phyloP scores from a whole-genome alignment of 2,797 vertebrate species.

The Odontamblyopus lacepedii region DNA sequence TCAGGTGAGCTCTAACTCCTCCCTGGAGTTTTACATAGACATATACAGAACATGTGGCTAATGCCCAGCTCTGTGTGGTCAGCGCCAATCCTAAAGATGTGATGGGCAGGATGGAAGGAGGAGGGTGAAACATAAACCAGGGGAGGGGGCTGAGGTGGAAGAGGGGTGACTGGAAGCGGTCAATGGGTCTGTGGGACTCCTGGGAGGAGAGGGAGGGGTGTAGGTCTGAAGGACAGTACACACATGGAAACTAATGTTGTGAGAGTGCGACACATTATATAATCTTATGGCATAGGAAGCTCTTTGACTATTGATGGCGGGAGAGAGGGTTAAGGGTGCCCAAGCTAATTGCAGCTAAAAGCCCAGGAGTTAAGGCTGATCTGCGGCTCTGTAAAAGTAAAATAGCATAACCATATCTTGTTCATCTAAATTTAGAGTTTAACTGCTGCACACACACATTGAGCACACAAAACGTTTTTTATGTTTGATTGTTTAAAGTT shows the following conservation, averaged over 20 bases:
- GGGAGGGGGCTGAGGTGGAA: slow-evolving; percentile 20
- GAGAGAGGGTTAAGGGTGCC: slow-evolving; percentile 17
- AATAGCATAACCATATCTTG: slow-evolving; percentile 12
- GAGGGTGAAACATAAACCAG: slow-evolving; percentile 37
- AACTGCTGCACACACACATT: background rate
- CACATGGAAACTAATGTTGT: slow-evolving; percentile 56
- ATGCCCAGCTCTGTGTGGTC: slow-evolving; percentile 25
- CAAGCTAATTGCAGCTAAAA: slow-evolving; percentile 17
- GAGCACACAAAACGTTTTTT: background rate
- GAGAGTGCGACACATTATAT: slow-evolving; percentile 61
- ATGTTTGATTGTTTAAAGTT: background rate
- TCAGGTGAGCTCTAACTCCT: slow-evolving; percentile 52
- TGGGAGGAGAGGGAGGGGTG: slow-evolving; percentile 7
- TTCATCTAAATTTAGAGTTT: slow-evolving; percentile 13
- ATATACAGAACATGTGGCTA: slow-evolving; percentile 27
- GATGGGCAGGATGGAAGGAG: slow-evolving; percentile 31
- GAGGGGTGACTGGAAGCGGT: slow-evolving; percentile 29
- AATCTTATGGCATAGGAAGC: slow-evolving; percentile 65
- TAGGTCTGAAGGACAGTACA: slow-evolving; percentile 39
- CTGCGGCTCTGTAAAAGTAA: slow-evolving; percentile 20
- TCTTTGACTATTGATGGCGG: slow-evolving; percentile 72
- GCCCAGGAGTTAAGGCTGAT: slow-evolving; percentile 28
- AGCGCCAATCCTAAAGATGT: slow-evolving; percentile 31
- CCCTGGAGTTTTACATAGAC: slow-evolving; percentile 9
- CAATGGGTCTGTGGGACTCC: slow-evolving; percentile 33